Base-by-base conservation (phyloP, 1,140 invertebrate species). In the Trichonephila clavata region DNA sequence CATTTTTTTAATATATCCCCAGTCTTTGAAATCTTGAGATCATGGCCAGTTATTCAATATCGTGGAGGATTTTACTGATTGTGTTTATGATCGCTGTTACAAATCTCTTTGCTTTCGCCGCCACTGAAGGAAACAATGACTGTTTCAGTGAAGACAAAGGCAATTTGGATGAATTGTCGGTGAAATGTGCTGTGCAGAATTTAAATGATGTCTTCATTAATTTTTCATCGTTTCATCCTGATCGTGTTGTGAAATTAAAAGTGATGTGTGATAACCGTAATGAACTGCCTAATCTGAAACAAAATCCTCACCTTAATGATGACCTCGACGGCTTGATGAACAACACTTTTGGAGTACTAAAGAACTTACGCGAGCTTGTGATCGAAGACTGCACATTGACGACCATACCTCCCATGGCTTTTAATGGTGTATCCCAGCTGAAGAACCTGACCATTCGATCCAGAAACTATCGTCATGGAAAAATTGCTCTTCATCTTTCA, bases 301-400 rank as follows among this genome's bases (percentile, higher is more conserved):
- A 39, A 24, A 10, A 10, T 97, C 98, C 95, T 95, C 71, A 63
- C 6, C 32, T 81, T 8, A 32, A 43, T 81, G 43, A 63, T 80
- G 92, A 93, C 57, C 32, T 63, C 18, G 92, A 92, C 24, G 97
- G n/a, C 39, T 77, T 95, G 50, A 59, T 88, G 18, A 94, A 95
- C 88, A 96, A 97, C 83, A 97, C 97, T 95, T 98, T 99, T 95
- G 96, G 97, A 16, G 97, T 98, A 96, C 96, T 98, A 86, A 96
- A 96, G 80, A 96, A 97, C 88, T 96, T 98, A 65, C 96, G 97
- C 93, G 97, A 97, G 93, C 96, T 98, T 20, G 96, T 96, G 71
- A 96, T 98, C 92, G 97, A 98, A 94, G 97, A 97, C 95, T 98
- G 98, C 95, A 98, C 98, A 96, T 97, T 98, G 94, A 96, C 97